Evolutionary conservation across 2,797 vertebrate species (phyloP).

Genomic region (Halcyon chelicuti): DNA sequence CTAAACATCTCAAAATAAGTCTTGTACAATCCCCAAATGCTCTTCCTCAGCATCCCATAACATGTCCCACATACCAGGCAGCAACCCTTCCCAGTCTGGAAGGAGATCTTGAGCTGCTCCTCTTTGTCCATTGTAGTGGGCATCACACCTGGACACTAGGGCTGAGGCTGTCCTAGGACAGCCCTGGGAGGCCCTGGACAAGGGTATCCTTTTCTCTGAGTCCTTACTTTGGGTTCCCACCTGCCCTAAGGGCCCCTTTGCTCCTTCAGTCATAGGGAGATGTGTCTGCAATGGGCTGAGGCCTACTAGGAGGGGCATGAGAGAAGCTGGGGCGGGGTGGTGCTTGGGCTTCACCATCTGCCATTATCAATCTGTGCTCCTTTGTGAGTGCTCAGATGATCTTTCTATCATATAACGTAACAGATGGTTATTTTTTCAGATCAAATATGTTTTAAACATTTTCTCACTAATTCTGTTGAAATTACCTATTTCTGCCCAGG

Average conservation of each 20-base stretch:
- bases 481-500: not conserved
- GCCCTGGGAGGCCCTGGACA: not conserved
- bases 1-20: not conserved
- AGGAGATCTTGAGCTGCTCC: not conserved
- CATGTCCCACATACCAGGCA: fast-evolving
- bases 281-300: not conserved
- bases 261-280: not conserved
- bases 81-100: not conserved
- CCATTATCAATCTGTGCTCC: not conserved
- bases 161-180: not conserved
- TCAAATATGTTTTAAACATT: not conserved
- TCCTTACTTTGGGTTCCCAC: not conserved
- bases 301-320: not conserved
- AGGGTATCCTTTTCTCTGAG: not conserved
- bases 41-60: not conserved
- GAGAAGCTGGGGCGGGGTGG: not conserved
- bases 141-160: too few species aligned
- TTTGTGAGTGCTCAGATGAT: not conserved
- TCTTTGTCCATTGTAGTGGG: not conserved
- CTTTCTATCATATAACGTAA: not conserved
- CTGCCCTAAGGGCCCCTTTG: not conserved
- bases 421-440: not conserved
- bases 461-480: not conserved
- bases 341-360: not conserved
- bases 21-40: too few species aligned